Conservation (phyloP, 1,140 invertebrate species). For the Bactericera cockerelli region DNA sequence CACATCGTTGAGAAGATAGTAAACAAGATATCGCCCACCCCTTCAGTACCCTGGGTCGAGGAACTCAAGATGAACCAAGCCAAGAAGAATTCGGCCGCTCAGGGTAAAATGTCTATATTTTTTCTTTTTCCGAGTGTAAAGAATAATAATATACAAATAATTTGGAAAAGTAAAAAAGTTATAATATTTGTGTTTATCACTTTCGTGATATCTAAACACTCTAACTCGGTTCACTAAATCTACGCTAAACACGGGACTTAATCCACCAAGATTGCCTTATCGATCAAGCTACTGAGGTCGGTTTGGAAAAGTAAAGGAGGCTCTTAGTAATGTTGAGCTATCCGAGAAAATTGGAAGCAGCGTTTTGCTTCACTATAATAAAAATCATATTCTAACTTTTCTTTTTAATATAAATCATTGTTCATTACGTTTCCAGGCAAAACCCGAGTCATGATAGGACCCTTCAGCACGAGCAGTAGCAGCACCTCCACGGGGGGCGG, state of each 20-base stretch:
- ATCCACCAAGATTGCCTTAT: no score
- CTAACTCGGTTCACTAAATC: no score
- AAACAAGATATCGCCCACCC: constrained; percentile 6
- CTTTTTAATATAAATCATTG: no score
- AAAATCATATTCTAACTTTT: no score
- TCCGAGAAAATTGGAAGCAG: not conserved
- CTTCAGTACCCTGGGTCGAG: constrained; percentile 23
- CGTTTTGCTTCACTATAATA: no score
- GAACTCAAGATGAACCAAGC: constrained; percentile 27
- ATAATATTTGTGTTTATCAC: no score
- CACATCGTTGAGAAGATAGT: constrained; percentile 13
- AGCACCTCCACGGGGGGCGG: not conserved
- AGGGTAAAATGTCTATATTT: constrained; percentile 15
- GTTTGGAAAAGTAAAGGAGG: no score
- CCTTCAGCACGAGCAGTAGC: not conserved
- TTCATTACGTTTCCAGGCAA: constrained; percentile 13
- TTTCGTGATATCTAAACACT: no score
- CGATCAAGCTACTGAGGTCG: no score
- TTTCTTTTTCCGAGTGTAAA: not conserved
- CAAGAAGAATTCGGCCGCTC: constrained; percentile 21
- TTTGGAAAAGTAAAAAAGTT: no score
- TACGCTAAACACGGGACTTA: no score
- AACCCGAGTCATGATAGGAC: constrained; percentile 15
- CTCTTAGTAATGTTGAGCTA: not conserved
- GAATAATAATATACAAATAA: no score